A percentile compares a stretch with the other conserved stretches of the same genome.
phyloP scores from a whole-genome alignment of 2,888 invertebrate genomes.

The Chydorus sphaericus region DNA sequence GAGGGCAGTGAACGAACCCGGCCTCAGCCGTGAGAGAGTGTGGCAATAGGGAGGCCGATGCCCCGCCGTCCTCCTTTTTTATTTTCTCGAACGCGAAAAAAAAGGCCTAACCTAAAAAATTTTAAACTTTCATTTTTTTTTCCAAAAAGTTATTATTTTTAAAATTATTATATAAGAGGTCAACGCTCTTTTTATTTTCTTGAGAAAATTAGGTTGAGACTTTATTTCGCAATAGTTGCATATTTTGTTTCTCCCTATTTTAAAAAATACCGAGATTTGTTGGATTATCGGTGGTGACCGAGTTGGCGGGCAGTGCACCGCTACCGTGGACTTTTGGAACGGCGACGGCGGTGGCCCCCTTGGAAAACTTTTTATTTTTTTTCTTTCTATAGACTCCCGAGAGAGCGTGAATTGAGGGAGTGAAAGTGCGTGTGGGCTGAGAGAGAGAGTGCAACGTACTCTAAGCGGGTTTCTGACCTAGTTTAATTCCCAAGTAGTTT shows the following conservation, averaged over 20 bases:
- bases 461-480: background rate
- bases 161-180: no score
- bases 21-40: no score
- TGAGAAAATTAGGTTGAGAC: no score
- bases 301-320: conserved; percentile 1
- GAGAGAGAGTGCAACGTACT: conserved; percentile 3
- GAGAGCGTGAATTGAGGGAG: background rate
- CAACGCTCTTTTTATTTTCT: no score
- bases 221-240: background rate
- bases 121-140: conserved; percentile 1
- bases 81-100: no score
- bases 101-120: no score
- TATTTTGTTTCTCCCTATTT: background rate
- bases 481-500: no score
- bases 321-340: conserved; percentile 4
- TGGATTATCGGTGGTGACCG: background rate
- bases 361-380: no score
- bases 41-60: conserved; percentile 12
- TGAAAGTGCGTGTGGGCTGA: background rate
- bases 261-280: background rate
- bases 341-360: background rate
- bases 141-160: no score
- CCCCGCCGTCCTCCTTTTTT: conserved; percentile 9
- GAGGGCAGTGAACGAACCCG: conserved; percentile 7
- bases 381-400: no score